Conservation (phyloP, 2,888 invertebrate genomes). For the Yponomeuta malinellus region DNA sequence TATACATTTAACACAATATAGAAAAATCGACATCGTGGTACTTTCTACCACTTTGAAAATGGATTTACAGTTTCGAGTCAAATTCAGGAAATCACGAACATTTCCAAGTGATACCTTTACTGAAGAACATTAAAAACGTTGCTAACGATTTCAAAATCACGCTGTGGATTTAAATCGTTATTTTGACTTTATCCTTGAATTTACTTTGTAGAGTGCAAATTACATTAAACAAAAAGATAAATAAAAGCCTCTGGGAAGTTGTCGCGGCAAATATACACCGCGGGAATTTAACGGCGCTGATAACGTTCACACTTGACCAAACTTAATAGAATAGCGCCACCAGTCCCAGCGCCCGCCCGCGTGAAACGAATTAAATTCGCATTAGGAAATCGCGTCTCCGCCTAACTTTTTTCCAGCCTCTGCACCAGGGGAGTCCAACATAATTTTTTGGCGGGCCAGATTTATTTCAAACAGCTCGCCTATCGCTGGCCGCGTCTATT, state of each 20-base stretch:
- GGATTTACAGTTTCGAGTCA: too few relatives aligned
- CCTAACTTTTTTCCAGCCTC: conserved; percentile 67
- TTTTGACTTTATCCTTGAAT: not conserved
- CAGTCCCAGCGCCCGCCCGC: conserved; percentile 34
- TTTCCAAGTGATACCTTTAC: too few relatives aligned
- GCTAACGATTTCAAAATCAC: too few relatives aligned
- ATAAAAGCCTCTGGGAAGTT: not conserved
- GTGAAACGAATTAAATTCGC: conserved; percentile 73
- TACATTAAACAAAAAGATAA: not conserved
- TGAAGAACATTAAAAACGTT: too few relatives aligned
- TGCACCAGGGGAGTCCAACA: conserved; percentile 21
- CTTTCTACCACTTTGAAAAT: too few relatives aligned
- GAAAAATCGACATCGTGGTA: too few relatives aligned
- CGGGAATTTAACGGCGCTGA: conserved; percentile 2
- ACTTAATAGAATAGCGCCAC: conserved; percentile 13
- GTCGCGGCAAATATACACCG: not conserved
- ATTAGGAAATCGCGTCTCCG: conserved; percentile 72
- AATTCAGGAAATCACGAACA: too few relatives aligned
- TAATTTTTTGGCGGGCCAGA: too few relatives aligned
- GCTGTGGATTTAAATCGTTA: too few relatives aligned
- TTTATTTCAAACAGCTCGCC: too few relatives aligned
- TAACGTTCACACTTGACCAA: conserved; percentile 15
- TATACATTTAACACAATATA: too few relatives aligned
- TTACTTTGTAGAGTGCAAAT: not conserved
- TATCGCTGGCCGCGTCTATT: too few relatives aligned